A percentile compares a stretch with the other conserved stretches of the same genome.
phyloP scores from a whole-genome alignment of 2,888 invertebrate genomes.

The Perithous albicinctus region DNA sequence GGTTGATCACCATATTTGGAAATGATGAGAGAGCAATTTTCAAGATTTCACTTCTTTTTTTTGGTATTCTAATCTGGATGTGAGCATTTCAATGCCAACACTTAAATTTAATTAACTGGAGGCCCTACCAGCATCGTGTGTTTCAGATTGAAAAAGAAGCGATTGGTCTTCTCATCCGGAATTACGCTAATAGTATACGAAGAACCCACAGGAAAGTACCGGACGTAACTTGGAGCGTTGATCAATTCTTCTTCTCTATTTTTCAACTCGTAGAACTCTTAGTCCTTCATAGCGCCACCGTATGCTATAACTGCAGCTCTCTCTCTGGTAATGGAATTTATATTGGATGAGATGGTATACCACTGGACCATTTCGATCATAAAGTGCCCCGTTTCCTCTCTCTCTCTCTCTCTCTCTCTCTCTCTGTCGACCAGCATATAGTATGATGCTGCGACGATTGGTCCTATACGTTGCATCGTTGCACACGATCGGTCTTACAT shows the following conservation, averaged over 20 bases:
- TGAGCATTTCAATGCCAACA: too few species aligned
- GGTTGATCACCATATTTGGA: too few species aligned
- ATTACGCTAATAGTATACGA: slow-evolving; percentile 8
- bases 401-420: too few species aligned
- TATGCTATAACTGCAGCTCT: slow-evolving; percentile 11
- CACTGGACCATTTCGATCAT: slow-evolving; percentile 54
- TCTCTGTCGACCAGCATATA: slow-evolving; percentile 28
- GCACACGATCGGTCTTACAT: slow-evolving; percentile 61
- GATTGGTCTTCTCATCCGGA: neutral
- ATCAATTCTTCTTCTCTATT: slow-evolving; percentile 45
- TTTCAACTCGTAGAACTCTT: slow-evolving; percentile 30
- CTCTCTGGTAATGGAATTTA: slow-evolving; percentile 57
- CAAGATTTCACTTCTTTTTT: too few species aligned
- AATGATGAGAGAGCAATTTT: too few species aligned
- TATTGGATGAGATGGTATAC: slow-evolving; percentile 51
- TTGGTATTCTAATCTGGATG: too few species aligned
- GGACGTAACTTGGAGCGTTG: slow-evolving; percentile 32
- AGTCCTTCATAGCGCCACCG: slow-evolving; percentile 13
- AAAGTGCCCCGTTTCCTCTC: slow-evolving; percentile 55
- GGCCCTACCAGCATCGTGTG: too few species aligned
- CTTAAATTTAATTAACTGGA: too few species aligned
- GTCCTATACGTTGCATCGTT: slow-evolving; percentile 42
- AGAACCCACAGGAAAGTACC: too few species aligned
- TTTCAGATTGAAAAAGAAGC: too few species aligned
- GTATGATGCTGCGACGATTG: slow-evolving; percentile 38